A percentile compares a stretch with the other conserved stretches of the same genome.
These are phyloP conservation scores for Eublepharis macularius DNA, from an alignment of 2,113 vertebrate genomes.

Conservation along the genomic window DNA sequence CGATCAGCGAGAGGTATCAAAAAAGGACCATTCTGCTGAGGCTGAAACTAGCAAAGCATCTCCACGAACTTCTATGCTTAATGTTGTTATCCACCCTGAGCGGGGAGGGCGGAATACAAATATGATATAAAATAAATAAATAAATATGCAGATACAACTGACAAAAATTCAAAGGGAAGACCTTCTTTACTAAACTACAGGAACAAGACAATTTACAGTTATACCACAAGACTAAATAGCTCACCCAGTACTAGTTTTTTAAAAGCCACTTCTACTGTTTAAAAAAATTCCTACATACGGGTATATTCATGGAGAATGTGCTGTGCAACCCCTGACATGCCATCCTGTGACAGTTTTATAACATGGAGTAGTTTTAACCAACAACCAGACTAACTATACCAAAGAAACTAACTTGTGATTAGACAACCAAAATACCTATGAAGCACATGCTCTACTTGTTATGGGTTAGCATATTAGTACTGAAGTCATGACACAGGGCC, in stretches of 20 bases:
- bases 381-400: neutral
- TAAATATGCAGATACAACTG: constrained; percentile 56
- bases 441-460: neutral
- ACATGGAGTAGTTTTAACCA: neutral
- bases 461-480: neutral
- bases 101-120: too few species aligned
- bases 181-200: neutral
- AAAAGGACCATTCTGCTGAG: constrained; percentile 53
- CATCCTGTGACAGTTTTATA: neutral
- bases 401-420: neutral
- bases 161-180: constrained; percentile 44
- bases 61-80: constrained; percentile 45
- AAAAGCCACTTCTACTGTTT: neutral
- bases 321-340: neutral
- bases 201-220: neutral
- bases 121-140: too few species aligned
- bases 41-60: constrained; percentile 43
- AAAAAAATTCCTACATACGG: neutral
- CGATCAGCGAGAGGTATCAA: constrained; percentile 51
- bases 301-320: neutral
- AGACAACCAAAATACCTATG: neutral
- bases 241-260: neutral
- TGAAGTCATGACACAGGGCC: neutral
- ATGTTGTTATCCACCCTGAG: too few species aligned
- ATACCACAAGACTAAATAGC: neutral